Evolutionary conservation across 2,797 vertebrate species (phyloP).

Genomic region (Clarias pachynema): DNA sequence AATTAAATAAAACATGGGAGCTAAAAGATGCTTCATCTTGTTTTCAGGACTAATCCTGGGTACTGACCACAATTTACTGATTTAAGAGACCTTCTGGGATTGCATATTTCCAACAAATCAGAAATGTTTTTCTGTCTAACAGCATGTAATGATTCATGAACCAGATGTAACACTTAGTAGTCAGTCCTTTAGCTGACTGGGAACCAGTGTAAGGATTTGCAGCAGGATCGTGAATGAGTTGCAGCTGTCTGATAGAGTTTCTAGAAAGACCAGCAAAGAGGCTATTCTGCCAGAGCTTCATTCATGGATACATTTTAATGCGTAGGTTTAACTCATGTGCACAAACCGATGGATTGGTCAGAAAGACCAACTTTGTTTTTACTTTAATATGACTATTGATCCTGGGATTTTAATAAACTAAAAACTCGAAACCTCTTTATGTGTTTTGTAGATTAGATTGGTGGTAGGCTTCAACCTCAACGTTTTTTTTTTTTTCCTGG

Average conservation of each 20-base stretch:
- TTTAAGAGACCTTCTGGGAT: not conserved
- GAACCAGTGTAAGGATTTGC: not conserved
- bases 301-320: not conserved
- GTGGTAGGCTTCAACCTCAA: no score
- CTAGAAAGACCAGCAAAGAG: not conserved
- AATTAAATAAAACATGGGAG: not conserved
- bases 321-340: not conserved
- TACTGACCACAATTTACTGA: not conserved
- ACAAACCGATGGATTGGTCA: not conserved
- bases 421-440: not conserved
- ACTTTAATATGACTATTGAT: not conserved
- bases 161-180: not conserved
- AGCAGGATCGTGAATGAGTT: not conserved
- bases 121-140: not conserved
- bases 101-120: not conserved
- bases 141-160: slow-evolving; percentile 1
- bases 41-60: not conserved
- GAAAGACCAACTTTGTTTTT: not conserved
- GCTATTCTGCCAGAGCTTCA: not conserved
- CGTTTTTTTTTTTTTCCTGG: no score
- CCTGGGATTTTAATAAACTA: not conserved
- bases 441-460: no score
- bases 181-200: not conserved
- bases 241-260: slow-evolving; percentile 4
- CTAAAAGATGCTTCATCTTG: not conserved